A percentile compares a stretch with the other conserved stretches of the same genome.
Conservation (phyloP, 2,113 vertebrate genomes). For the Dicaeum eximium region DNA sequence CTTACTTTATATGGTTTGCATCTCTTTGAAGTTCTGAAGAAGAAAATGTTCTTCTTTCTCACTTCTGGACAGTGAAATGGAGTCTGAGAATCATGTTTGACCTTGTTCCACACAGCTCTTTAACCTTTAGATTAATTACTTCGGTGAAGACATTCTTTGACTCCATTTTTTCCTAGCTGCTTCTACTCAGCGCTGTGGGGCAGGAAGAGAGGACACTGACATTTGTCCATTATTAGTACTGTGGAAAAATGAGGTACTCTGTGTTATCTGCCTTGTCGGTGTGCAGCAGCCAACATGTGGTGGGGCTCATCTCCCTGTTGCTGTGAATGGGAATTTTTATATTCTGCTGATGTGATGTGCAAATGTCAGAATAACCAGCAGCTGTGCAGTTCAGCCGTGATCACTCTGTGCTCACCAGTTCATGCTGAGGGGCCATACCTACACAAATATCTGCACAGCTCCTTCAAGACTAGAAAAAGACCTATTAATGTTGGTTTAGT, state of each 20-base stretch:
- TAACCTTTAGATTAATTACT: background rate
- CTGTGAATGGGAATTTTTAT: background rate
- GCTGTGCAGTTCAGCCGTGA: rapidly evolving
- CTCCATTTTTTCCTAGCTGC: rapidly evolving
- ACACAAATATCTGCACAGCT: background rate
- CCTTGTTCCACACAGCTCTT: background rate
- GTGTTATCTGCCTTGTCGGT: background rate
- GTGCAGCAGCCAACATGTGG: background rate
- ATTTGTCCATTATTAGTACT: background rate
- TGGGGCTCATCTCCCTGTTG: background rate
- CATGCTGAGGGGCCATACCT: background rate
- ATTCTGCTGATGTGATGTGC: background rate
- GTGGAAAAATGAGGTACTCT: background rate
- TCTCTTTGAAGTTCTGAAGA: background rate
- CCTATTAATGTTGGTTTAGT: background rate
- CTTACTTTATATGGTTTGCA: background rate
- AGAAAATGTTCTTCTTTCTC: background rate
- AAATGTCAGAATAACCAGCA: background rate
- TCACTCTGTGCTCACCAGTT: background rate
- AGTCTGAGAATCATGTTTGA: background rate
- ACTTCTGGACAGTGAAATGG: background rate
- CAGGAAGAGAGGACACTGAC: background rate
- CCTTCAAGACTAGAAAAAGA: background rate
- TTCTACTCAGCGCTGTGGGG: background rate
- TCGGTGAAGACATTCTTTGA: background rate